Evolutionary conservation across 2,113 vertebrate species (phyloP).

Genomic region (Aythya baeri): DNA sequence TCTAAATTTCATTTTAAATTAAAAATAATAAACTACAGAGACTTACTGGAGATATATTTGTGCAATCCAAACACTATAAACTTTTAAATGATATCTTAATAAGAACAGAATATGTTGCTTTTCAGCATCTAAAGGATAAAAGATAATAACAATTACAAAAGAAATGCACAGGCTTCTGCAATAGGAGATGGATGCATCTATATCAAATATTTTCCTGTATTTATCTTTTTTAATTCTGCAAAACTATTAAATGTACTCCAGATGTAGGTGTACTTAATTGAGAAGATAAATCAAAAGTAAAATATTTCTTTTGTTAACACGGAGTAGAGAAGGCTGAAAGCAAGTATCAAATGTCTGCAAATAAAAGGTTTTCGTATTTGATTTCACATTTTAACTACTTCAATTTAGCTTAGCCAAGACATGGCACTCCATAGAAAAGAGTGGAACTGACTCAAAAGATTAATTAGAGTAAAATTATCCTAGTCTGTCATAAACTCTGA

Average conservation of each 20-base stretch:
- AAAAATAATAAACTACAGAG: neutral
- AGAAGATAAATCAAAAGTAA: neutral
- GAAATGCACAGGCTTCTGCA: neutral
- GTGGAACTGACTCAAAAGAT: constrained; percentile 37
- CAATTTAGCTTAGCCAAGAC: constrained; percentile 8
- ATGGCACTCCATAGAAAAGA: constrained; percentile 12
- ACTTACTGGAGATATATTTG: neutral
- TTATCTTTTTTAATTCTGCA: neutral
- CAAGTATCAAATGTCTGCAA: neutral
- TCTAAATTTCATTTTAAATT: neutral
- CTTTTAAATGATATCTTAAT: neutral
- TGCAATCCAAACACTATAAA: neutral
- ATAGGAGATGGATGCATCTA: neutral
- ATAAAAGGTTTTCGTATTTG: neutral
- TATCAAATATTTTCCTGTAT: neutral
- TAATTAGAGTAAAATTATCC: constrained; percentile 54
- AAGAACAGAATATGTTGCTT: neutral
- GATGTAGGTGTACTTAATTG: neutral
- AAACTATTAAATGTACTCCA: neutral
- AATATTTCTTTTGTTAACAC: neutral
- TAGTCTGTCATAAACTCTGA: constrained; percentile 51
- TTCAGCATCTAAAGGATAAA: neutral
- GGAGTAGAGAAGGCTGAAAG: neutral
- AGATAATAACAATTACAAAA: neutral
- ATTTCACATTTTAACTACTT: constrained; percentile 27